Percentiles rank a stretch among this genome's conserved stretches.
phyloP scores from a whole-genome alignment of 2,113 vertebrate species.

The Rousettus leschenaultii region DNA sequence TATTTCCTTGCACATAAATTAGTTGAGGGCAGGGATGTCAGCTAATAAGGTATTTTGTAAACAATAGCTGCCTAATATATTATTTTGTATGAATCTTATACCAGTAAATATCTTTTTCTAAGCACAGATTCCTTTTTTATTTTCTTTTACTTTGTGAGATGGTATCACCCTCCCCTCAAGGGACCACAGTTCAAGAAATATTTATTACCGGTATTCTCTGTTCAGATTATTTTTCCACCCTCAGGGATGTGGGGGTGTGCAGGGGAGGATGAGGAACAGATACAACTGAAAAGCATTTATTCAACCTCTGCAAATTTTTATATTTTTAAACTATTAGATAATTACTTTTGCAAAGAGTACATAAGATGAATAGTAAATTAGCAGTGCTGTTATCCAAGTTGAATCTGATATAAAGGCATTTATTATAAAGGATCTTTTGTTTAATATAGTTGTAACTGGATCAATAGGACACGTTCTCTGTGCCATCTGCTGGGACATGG shows the following conservation, averaged over 20 bases:
- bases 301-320: background rate
- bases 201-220: background rate
- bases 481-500: background rate
- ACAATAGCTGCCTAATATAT: background rate
- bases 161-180: background rate
- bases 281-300: slow-evolving; percentile 5
- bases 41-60: background rate
- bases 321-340: background rate
- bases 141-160: background rate
- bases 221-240: slow-evolving; percentile 7
- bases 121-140: background rate
- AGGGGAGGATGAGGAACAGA: background rate
- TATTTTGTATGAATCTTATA: background rate
- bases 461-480: background rate
- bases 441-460: slow-evolving; percentile 5
- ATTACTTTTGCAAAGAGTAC: slow-evolving; percentile 8
- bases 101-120: background rate
- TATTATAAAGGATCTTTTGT: background rate
- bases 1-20: background rate
- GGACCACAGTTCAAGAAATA: background rate
- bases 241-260: background rate
- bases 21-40: background rate
- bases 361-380: background rate
- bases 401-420: background rate
- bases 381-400: background rate